Base-by-base conservation (phyloP, 2,113 vertebrate species). In the Clinocottus analis region DNA sequence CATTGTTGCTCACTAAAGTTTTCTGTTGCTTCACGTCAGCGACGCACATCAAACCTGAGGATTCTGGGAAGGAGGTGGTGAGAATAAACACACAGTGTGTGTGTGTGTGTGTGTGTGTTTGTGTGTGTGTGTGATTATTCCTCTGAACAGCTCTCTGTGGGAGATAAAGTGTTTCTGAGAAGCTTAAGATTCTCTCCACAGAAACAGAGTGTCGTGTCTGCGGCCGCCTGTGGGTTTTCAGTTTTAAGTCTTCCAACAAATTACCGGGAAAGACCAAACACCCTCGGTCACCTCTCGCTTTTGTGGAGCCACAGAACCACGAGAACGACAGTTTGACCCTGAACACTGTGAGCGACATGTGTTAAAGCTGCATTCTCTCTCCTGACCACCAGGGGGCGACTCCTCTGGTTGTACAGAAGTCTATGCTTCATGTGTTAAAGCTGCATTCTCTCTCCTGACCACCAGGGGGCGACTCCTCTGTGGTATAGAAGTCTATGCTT, bases 111-210 rank as follows among this genome's bases (percentile, higher is more conserved):
- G 33, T 33, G 33, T 33, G 2, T 33, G 33, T 33, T 3, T 33
- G 33, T 33, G 33, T 5, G 33, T 33, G 33, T 33, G 49, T 51
- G 56, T 2, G 7, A 2, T 31, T 9, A n/a, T 76, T 16, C 3
- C 19, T 41, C 37, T n/a, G 47, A 25, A 9, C 23, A 61, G 12
- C 35, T 67, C 70, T 63, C 75, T 59, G 77, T 45, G 16, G 83
- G 87, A 72, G 69, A 62, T 5, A 12, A 64, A 55, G 49, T 56
- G 69, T 37, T 89, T 90, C 89, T 79, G 58, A 68, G 90, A 91
- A 91, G n/a, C 5, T 69, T 0, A 0, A 31, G 63, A 31, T 58
- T n/a, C 47, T 75, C 86, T 88, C 72, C 77, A 43, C 1, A 68
- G 87, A 88, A 90, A 63, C 67, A 55, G 33, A 4, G n/a, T 45